phyloP scores from a whole-genome alignment of 2,888 invertebrate species.

The Drepana falcataria region DNA sequence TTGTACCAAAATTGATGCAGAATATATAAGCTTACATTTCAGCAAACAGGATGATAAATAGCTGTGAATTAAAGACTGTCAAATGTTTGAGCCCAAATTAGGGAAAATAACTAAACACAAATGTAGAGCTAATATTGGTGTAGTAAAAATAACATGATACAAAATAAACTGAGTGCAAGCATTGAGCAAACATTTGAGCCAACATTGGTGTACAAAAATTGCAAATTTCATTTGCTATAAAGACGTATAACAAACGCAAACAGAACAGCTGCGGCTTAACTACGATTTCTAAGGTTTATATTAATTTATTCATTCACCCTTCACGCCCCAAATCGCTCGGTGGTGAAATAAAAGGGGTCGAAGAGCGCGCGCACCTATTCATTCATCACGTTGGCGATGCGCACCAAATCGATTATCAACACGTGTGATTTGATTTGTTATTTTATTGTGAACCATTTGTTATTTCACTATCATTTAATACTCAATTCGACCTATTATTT shows the following conservation, averaged over 20 bases:
- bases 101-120: no score
- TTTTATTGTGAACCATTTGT: conserved; percentile 36
- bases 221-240: conserved; percentile 10
- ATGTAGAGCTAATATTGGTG: no score
- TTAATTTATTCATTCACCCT: conserved; percentile 74
- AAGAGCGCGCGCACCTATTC: conserved; percentile 47
- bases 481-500: no score
- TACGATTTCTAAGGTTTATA: conserved; percentile 47
- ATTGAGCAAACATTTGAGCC: conserved; percentile 12
- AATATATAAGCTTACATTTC: no score
- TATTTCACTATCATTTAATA: conserved; percentile 17
- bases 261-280: conserved; percentile 60
- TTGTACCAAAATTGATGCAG: conserved; percentile 6
- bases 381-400: conserved; percentile 60
- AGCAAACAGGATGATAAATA: no score
- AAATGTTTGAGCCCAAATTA: no score
- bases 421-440: conserved; percentile 42
- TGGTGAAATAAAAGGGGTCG: conserved; percentile 43
- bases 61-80: no score
- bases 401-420: conserved; percentile 65
- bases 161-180: no score
- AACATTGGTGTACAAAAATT: not conserved
- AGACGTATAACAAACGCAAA: conserved; percentile 38
- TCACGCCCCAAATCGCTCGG: conserved; percentile 66
- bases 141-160: no score